Conservation (phyloP, 2,888 invertebrate species). For the Drosophila picticornis region DNA sequence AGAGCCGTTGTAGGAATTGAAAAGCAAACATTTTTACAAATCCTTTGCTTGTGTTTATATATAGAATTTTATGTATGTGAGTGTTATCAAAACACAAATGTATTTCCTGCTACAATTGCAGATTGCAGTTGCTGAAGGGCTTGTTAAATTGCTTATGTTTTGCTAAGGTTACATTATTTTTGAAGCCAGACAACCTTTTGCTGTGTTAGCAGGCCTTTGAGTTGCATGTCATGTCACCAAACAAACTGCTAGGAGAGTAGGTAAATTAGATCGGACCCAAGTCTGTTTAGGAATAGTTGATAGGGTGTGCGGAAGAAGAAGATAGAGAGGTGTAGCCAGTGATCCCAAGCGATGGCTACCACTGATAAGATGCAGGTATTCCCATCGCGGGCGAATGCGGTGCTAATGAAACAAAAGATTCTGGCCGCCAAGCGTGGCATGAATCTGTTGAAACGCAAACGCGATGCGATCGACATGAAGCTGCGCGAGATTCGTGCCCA, state of each 20-base stretch:
- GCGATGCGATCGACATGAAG: conserved; percentile 80
- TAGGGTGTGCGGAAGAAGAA: neutral
- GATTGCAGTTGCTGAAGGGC: conserved; percentile 14
- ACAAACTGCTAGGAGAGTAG: neutral
- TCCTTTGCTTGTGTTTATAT: neutral
- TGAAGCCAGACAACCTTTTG: neutral
- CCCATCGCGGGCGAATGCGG: conserved; percentile 79
- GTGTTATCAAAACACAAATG: conserved; percentile 37
- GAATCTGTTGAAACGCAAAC: conserved; percentile 75
- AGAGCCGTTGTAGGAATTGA: conserved; percentile 53
- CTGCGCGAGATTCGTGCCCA: conserved; percentile 61
- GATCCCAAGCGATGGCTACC: conserved; percentile 48
- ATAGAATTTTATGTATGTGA: neutral
- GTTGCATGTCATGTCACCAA: neutral
- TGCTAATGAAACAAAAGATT: conserved; percentile 70
- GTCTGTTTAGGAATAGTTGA: neutral
- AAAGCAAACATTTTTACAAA: conserved; percentile 27
- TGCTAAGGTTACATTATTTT: neutral
- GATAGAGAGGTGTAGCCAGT: neutral
- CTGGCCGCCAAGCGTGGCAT: conserved; percentile 72
- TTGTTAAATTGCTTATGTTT: neutral
- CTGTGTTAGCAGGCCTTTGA: neutral
- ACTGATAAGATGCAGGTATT: conserved; percentile 67
- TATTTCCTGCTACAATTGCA: conserved; percentile 54
- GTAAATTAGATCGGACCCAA: neutral